Conservation (phyloP, 37 sponge, comb jelly and placozoan genomes). For the Aplysina aerophoba region DNA sequence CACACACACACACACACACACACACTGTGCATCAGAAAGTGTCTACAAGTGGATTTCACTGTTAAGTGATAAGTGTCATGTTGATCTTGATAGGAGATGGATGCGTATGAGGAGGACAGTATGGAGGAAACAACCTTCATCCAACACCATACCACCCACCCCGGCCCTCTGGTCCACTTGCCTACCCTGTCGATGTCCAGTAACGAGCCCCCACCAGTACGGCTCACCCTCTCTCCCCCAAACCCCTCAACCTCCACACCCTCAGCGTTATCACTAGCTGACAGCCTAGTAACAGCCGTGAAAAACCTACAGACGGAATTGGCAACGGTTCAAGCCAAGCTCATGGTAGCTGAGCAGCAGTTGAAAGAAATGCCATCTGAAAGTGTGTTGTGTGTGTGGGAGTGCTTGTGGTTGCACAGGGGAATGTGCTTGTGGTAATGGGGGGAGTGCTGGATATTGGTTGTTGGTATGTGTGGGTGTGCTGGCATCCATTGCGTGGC, state of each 20-base stretch:
- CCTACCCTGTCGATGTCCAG: background rate
- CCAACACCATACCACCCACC: background rate
- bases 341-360: slow-evolving; percentile 42
- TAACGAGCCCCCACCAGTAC: background rate
- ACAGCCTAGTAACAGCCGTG: slow-evolving; percentile 58
- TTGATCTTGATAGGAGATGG: too few species aligned
- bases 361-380: slow-evolving; percentile 63
- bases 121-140: background rate
- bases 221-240: background rate
- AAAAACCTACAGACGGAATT: slow-evolving; percentile 57
- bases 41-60: too few species aligned
- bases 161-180: background rate
- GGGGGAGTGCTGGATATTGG: too few species aligned
- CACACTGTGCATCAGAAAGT: too few species aligned
- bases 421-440: too few species aligned
- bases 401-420: too few species aligned
- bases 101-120: too few species aligned
- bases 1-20: slow-evolving; percentile 58
- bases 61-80: too few species aligned
- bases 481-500: too few species aligned
- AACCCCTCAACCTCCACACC: background rate
- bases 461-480: too few species aligned
- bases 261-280: slow-evolving; percentile 35
- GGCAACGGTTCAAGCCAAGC: slow-evolving; percentile 26
- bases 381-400: slow-evolving; percentile 28